Base-by-base conservation (phyloP, 2,797 vertebrate genomes). In the Platyrinchus mystaceus region DNA sequence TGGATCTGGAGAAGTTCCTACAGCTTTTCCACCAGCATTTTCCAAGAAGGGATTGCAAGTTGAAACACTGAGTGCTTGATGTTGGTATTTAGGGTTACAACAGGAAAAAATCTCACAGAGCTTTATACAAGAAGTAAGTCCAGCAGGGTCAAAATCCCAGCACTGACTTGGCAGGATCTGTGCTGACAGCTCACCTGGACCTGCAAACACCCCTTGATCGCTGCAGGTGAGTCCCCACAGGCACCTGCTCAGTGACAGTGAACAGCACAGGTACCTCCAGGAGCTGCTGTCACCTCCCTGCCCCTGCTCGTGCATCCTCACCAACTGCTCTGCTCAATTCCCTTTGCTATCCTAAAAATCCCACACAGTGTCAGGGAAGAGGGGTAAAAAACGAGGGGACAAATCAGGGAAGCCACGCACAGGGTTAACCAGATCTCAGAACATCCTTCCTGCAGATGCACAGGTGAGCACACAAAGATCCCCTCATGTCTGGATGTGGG, bases 221-320 rank as follows among this genome's bases (percentile, higher is more conserved):
- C 64, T 8, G 28, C 43, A 49, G 70, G 44, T 49, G 2, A 70
- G 70, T 4, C 8, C 36, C 66, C 23, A 5, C 50, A 21, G 6
- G 21, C 43, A 32, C 41, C 69, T 27, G 11, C 81, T n/a, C 34
- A 12, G 73, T 16, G 36, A 75, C 50, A 50, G 73, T 32, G 26
- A 59, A 66, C 34, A 52, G 60, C 2, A 18, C 2, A 3, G 26
- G 64, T 2, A 13, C 5, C 2, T 7, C 44, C 47, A 36, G 46
- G 59, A n/a, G n/a, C 30, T 6, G 39, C 34, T 47, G 10, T 18
- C 53, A 44, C 81, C 43, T 27, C 56, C 4, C 68, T 4, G 3
- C 18, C 55, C 24, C 24, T 0, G 0, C 50, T 47, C 3, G 1
- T 4, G 1, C 10, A 4, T 9, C 56, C n/a, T 53, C 49, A 47